Evolutionary conservation across 2,113 vertebrate genomes (phyloP).

Genomic region (Anolis carolinensis): DNA sequence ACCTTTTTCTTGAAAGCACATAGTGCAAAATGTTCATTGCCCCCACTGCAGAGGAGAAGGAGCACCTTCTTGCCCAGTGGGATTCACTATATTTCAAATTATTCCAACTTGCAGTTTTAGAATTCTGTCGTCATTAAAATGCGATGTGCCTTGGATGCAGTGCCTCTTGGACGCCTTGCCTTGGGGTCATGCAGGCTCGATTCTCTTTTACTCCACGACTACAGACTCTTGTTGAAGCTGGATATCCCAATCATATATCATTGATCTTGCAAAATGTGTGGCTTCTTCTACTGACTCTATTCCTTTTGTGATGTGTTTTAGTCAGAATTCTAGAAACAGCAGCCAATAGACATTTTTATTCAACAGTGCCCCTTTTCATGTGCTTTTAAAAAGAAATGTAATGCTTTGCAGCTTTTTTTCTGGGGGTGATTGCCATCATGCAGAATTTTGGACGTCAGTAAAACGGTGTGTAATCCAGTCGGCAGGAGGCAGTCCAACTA

Average conservation of each 20-base stretch:
- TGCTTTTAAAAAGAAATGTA: conserved; percentile 56
- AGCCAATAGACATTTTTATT: conserved; percentile 63
- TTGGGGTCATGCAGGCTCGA: background rate
- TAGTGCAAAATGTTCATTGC: background rate
- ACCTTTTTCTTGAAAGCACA: background rate
- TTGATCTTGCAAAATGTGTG: conserved; percentile 64
- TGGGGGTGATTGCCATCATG: conserved; percentile 45
- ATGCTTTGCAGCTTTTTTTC: conserved; percentile 63
- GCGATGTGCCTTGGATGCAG: background rate
- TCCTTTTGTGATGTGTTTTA: conserved; percentile 58
- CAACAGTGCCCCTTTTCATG: conserved; percentile 55
- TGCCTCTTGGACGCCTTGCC: background rate
- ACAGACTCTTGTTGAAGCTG: conserved; percentile 44
- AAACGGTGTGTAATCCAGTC: conserved; percentile 22
- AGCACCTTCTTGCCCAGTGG: background rate
- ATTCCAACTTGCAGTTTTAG: background rate
- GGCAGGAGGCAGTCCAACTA: conserved; percentile 6
- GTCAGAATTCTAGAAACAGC: conserved; percentile 64
- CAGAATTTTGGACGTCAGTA: conserved; percentile 27
- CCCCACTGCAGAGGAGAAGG: background rate
- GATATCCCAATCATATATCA: conserved; percentile 78
- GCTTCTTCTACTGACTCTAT: conserved; percentile 67
- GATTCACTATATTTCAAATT: background rate
- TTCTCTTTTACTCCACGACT: background rate
- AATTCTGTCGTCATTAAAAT: background rate